Evolutionary conservation across 2,888 invertebrate genomes (phyloP), one percentile per base, ranked within the genome.

Genomic region (Odontomyia ornata): DNA sequence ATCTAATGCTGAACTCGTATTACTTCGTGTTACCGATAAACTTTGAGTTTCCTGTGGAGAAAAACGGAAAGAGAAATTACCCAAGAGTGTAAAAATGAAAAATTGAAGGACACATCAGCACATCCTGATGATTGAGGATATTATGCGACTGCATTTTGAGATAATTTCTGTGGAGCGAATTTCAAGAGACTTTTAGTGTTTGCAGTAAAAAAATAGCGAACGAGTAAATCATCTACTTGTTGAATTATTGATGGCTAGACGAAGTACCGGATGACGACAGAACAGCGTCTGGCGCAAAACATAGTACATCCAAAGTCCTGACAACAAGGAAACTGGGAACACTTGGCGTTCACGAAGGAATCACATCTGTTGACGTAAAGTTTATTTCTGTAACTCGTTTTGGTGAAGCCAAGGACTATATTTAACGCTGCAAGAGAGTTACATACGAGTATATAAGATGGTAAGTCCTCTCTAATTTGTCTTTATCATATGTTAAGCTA

Each of bases 1-100:
- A 82, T 93, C 93, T 81, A 95, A 85, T 9, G 93, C 93, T 0
- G 93, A 93, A 83, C 93, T 94, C 60, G 94, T 94, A 84, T 92
- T 94, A 86, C 94, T 94, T 82, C 95, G 89, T 25, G 93, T 93
- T 65, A 94, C 93, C 0, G 93, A 92, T 79, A 89, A 85, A 36
- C 81, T 81, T 80, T 82, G 81, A 72, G 80, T 81, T 88, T 82
- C 82, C 82, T 81, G 67, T n/a, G 28, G n/a, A 7, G 75, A 47
- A 75, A 64, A 64, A 64, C 13, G 36, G 27, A 43, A 21, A 62
- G 23, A 27, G 13, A 52, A 72, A 46, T 23, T 27, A 43, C 11
- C 18, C 18, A 67, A 67, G 13, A 47, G 62, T 3, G 36, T 36
- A 36, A 36, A 36, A 36, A 9, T 36, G 36, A 5, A 36, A 36